Evolutionary conservation across 2,113 vertebrate species (phyloP).

Genomic region (Plecturocebus donacophilus): DNA sequence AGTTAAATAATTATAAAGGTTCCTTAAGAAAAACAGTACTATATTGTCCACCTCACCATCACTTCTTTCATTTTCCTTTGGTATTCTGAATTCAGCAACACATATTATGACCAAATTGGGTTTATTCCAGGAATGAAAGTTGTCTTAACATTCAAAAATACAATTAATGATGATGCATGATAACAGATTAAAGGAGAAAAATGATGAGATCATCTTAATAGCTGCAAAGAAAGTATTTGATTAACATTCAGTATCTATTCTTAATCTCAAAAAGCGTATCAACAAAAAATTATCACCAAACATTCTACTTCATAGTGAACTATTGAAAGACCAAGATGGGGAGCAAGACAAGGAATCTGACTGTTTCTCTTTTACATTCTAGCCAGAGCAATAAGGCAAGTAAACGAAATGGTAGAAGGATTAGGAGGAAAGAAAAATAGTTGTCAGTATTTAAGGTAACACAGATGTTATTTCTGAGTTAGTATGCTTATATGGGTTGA

Average conservation of each 20-base stretch:
- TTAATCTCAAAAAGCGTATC: neutral
- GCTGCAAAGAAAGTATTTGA: constrained; percentile 13
- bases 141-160: neutral
- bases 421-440: constrained; percentile 19
- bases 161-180: neutral
- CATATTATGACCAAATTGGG: neutral
- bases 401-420: neutral
- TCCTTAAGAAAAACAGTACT: constrained; percentile 26
- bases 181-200: constrained; percentile 25
- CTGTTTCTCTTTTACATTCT: constrained; percentile 8
- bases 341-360: constrained; percentile 13
- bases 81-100: neutral
- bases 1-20: neutral
- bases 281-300: neutral
- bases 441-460: neutral
- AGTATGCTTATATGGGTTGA: neutral
- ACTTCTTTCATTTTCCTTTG: constrained; percentile 30
- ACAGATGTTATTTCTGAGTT: constrained; percentile 23
- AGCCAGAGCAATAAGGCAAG: neutral
- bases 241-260: constrained; percentile 20
- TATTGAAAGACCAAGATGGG: neutral
- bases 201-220: constrained; percentile 13
- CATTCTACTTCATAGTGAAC: neutral
- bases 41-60: neutral
- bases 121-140: neutral